These are phyloP conservation scores for Heteromyza rotundicornis DNA, from an alignment of 2,888 invertebrate species.

Conservation along the genomic window DNA sequence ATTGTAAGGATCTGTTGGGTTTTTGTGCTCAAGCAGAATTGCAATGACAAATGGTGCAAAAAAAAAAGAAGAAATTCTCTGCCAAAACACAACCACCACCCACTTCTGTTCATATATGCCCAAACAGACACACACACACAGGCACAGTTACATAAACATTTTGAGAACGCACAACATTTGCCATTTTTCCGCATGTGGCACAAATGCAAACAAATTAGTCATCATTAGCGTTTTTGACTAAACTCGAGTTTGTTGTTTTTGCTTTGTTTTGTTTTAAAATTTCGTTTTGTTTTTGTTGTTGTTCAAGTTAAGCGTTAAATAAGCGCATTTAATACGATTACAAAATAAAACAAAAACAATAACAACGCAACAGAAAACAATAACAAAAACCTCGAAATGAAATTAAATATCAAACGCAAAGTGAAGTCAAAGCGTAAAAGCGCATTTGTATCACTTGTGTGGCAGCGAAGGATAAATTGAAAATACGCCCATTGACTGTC, in stretches of 20 bases:
- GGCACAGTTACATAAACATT: conserved; percentile 4
- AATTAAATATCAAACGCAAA: conserved; percentile 53
- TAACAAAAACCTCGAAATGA: conserved; percentile 26
- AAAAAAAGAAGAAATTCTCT: conserved; percentile 34
- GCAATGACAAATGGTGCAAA: conserved; percentile 55
- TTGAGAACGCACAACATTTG: conserved; percentile 9
- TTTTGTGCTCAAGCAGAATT: too few relatives aligned
- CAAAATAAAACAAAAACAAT: conserved; percentile 35
- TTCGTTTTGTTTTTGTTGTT: neutral
- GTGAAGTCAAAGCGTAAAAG: conserved; percentile 57
- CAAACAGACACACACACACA: conserved; percentile 14
- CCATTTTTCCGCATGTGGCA: conserved; percentile 1
- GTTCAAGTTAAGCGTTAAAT: conserved; percentile 54
- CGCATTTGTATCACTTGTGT: conserved; percentile 55
- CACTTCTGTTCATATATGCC: too few relatives aligned
- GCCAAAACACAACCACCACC: neutral
- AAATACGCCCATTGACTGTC: conserved; percentile 19
- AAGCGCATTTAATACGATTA: conserved; percentile 59
- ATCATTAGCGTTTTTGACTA: conserved; percentile 54
- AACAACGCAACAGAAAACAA: conserved; percentile 20
- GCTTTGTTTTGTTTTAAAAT: conserved; percentile 5
- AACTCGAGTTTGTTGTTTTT: conserved; percentile 23
- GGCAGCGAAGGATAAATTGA: conserved; percentile 28
- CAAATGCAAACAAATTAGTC: conserved; percentile 57
- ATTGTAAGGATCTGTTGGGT: too few relatives aligned